Evolutionary conservation across 2,113 vertebrate genomes (phyloP).

Genomic region (Myotis yumanensis): DNA sequence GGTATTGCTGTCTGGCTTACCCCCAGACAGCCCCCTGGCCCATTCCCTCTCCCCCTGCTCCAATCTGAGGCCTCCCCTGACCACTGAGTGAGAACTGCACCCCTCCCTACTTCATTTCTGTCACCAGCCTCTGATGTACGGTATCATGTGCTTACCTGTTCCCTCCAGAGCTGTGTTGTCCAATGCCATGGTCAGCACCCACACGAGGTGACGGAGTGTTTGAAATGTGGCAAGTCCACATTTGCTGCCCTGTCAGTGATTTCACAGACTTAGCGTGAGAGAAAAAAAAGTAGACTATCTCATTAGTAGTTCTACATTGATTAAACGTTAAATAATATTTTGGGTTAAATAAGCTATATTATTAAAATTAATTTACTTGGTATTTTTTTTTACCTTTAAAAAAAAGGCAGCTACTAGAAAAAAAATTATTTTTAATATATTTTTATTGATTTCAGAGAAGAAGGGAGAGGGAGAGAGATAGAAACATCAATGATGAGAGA

Average conservation of each 20-base stretch:
- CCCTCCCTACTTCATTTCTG: neutral
- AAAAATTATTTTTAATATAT: too few species aligned
- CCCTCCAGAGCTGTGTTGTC: neutral
- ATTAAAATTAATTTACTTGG: neutral
- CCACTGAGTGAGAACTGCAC: neutral
- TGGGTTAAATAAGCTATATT: neutral
- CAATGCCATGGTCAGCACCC: neutral
- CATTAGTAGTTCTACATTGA: neutral
- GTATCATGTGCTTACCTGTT: fast-evolving
- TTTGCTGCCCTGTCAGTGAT: neutral
- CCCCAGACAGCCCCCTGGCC: too few species aligned
- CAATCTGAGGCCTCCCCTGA: neutral
- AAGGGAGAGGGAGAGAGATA: too few species aligned
- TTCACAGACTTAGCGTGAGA: neutral
- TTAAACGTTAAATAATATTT: neutral
- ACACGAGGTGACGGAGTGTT: fast-evolving
- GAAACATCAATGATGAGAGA: too few species aligned
- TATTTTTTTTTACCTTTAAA: neutral
- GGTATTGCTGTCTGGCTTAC: neutral
- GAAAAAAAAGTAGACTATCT: neutral
- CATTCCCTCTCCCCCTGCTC: neutral
- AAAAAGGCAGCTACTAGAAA: neutral
- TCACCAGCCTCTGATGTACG: neutral
- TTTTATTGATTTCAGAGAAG: too few species aligned
- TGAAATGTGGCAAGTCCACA: neutral